These are phyloP conservation scores for Lipotes vexillifer DNA, from an alignment of 2,113 vertebrate genomes.

Conservation along the genomic window DNA sequence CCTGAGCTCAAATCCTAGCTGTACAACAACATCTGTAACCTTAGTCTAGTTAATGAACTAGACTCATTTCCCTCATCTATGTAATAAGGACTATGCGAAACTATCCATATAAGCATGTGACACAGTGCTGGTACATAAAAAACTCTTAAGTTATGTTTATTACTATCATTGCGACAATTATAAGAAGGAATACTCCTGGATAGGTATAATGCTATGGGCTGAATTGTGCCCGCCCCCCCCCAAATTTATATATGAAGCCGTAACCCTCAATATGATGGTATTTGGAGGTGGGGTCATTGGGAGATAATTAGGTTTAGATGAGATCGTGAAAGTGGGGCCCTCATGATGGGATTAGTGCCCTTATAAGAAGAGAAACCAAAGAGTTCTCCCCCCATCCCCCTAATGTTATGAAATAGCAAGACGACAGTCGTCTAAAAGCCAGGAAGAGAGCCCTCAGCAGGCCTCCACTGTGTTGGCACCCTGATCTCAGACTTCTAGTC, in stretches of 20 bases:
- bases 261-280: not conserved
- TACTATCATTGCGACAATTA: not conserved
- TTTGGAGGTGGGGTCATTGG: not conserved
- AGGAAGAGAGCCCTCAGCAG: not conserved
- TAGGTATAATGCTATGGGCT: not conserved
- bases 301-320: not conserved
- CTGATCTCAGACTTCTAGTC: not conserved
- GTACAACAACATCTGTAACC: not conserved
- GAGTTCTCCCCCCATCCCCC: not conserved
- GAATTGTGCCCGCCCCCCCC: not conserved
- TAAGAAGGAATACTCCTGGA: not conserved
- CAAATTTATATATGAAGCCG: not conserved
- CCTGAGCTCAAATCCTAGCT: not conserved
- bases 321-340: not conserved
- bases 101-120: not conserved
- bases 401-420: not conserved
- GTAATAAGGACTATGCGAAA: not conserved
- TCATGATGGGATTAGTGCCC: not conserved
- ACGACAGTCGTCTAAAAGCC: not conserved
- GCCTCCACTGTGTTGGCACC: not conserved
- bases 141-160: not conserved
- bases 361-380: not conserved
- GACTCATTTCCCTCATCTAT: not conserved
- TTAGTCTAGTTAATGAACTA: not conserved
- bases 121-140: not conserved